phyloP scores from a whole-genome alignment of 2,888 invertebrate species.

The Herminia tarsipennalis region DNA sequence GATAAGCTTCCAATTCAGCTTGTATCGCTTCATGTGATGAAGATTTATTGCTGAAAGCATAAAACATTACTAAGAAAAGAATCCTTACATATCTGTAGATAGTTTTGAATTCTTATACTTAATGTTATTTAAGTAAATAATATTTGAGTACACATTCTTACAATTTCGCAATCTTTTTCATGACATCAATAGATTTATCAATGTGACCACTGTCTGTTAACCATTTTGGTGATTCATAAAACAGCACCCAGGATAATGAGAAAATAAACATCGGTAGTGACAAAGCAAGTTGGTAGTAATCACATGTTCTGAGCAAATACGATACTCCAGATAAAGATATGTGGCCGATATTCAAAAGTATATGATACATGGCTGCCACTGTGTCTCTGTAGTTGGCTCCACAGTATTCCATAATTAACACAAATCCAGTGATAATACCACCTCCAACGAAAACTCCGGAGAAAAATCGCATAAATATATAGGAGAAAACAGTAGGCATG shows the following conservation, averaged over 20 bases:
- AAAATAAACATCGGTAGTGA: constrained; percentile 64
- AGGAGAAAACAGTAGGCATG: constrained; percentile 57
- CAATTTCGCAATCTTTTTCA: constrained; percentile 64
- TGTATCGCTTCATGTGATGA: constrained; percentile 48
- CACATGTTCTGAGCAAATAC: constrained; percentile 62
- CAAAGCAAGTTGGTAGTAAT: constrained; percentile 61
- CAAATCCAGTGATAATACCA: constrained; percentile 65
- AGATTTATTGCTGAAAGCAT: constrained; percentile 56
- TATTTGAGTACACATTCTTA: too few species aligned
- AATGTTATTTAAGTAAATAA: too few species aligned
- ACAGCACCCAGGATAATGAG: constrained; percentile 47
- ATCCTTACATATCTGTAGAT: too few species aligned
- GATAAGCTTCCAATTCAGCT: constrained; percentile 57
- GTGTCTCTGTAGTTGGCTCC: constrained; percentile 60
- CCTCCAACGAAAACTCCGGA: constrained; percentile 70
- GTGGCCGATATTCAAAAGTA: constrained; percentile 69
- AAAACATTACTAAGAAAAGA: too few species aligned
- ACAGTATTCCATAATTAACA: constrained; percentile 66
- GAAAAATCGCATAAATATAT: constrained; percentile 60
- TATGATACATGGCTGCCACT: constrained; percentile 63
- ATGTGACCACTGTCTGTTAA: constrained; percentile 60
- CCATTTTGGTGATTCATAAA: constrained; percentile 74
- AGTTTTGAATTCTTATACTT: too few species aligned
- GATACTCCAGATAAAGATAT: constrained; percentile 63
- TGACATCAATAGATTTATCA: constrained; percentile 53